phyloP scores from a whole-genome alignment of 2,888 invertebrate species.

The Trachelus iudaicus region DNA sequence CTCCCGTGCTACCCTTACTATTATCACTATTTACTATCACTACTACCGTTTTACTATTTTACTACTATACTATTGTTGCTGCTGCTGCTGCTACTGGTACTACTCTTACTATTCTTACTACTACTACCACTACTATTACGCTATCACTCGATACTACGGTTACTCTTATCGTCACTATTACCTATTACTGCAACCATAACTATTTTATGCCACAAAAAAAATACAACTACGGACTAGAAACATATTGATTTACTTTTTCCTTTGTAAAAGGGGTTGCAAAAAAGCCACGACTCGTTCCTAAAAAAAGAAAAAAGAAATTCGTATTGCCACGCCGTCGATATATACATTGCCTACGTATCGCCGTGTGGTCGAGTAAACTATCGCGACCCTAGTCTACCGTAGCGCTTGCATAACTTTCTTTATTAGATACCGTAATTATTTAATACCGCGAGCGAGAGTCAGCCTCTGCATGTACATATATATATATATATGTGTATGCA shows the following conservation, averaged over 20 bases:
- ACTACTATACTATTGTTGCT: not conserved
- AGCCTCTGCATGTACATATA: slow-evolving; percentile 18
- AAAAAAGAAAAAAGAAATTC: not conserved
- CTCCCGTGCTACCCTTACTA: not conserved
- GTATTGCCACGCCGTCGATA: not conserved
- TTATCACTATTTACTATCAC: not conserved
- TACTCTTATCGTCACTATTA: not conserved
- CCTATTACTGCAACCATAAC: not conserved
- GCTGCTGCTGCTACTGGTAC: not conserved
- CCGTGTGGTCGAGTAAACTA: not conserved
- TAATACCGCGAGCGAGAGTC: slow-evolving; percentile 31
- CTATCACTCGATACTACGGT: not conserved
- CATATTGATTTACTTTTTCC: not conserved
- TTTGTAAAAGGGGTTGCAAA: not conserved
- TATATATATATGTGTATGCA: not conserved
- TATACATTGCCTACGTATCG: not conserved
- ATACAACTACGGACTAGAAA: not conserved
- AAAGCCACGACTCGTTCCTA: not conserved
- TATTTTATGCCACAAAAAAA: not conserved
- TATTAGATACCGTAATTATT: slow-evolving; percentile 43
- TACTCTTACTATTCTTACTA: not conserved
- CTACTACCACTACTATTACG: not conserved
- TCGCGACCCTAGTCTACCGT: slow-evolving; percentile 3
- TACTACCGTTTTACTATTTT: not conserved
- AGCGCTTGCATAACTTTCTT: slow-evolving; percentile 44